A percentile compares a stretch with the other conserved stretches of the same genome.
Conservation (phyloP, 1,140 invertebrate genomes). For the Macrotrachela quadricornifera region DNA sequence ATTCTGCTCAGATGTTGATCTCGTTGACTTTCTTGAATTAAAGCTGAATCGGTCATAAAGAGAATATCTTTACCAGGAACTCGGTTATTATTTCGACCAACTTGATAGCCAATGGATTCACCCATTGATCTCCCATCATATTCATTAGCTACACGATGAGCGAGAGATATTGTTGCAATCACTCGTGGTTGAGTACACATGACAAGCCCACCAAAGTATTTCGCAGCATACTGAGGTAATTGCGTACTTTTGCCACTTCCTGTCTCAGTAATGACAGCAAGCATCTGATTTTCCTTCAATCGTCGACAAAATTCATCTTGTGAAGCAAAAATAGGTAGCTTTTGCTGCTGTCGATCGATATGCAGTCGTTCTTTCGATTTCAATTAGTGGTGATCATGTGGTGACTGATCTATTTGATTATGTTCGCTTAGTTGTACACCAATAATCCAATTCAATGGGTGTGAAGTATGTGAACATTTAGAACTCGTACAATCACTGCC, state of each 20-base stretch:
- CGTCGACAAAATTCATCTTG: too few species aligned
- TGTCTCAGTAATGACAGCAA: too few species aligned
- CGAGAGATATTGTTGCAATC: background rate
- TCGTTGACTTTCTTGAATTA: slow-evolving; percentile 75
- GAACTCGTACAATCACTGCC: too few species aligned
- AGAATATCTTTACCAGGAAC: slow-evolving; percentile 66
- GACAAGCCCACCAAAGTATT: slow-evolving; percentile 35
- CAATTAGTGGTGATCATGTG: too few species aligned
- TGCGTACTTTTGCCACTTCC: background rate
- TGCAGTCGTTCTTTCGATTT: too few species aligned
- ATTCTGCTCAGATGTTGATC: slow-evolving; percentile 86
- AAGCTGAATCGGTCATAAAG: slow-evolving; percentile 97
- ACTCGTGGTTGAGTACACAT: slow-evolving; percentile 62
- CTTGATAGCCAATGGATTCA: background rate
- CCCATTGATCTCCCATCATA: background rate
- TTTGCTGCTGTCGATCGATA: too few species aligned
- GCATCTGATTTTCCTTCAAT: too few species aligned
- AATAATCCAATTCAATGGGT: too few species aligned
- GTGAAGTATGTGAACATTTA: too few species aligned
- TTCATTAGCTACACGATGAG: background rate
- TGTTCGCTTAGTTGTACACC: too few species aligned
- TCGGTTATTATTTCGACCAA: slow-evolving; percentile 28
- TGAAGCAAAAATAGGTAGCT: too few species aligned
- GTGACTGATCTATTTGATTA: too few species aligned
- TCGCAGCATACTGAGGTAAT: background rate